phyloP scores from a whole-genome alignment of 2,113 vertebrate species.

The Cyanoliseus patagonus region DNA sequence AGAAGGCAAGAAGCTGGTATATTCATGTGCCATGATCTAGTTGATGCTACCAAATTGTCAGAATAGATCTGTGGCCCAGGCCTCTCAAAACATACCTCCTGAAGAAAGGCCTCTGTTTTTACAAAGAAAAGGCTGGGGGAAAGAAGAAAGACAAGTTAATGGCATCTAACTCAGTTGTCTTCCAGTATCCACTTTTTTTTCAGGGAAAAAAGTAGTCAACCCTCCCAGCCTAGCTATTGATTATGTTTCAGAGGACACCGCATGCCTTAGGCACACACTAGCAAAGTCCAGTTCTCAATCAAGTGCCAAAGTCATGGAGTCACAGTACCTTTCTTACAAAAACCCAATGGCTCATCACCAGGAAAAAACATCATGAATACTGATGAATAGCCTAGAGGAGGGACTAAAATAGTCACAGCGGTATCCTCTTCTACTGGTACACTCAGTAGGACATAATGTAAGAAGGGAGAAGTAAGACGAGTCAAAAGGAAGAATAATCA shows the following conservation, averaged over 20 bases:
- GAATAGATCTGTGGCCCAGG: neutral
- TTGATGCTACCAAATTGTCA: neutral
- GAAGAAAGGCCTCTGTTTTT: neutral
- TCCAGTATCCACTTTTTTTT: neutral
- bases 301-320: neutral
- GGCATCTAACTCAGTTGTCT: neutral
- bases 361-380: neutral
- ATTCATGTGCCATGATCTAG: neutral
- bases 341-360: neutral
- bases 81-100: neutral
- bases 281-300: rapidly evolving
- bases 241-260: neutral
- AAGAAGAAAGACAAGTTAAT: neutral
- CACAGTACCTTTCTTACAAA: neutral
- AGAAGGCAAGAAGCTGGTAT: neutral
- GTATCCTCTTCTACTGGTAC: neutral
- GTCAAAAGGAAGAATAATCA: neutral
- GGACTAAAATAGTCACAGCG: neutral
- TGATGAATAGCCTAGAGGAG: neutral
- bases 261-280: neutral
- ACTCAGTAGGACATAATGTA: neutral
- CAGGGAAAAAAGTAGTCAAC: neutral
- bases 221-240: neutral
- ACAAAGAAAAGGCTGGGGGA: neutral
- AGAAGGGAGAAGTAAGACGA: neutral